These are phyloP conservation scores for Bedellia somnulentella DNA, from an alignment of 2,888 invertebrate genomes.

Conservation along the genomic window DNA sequence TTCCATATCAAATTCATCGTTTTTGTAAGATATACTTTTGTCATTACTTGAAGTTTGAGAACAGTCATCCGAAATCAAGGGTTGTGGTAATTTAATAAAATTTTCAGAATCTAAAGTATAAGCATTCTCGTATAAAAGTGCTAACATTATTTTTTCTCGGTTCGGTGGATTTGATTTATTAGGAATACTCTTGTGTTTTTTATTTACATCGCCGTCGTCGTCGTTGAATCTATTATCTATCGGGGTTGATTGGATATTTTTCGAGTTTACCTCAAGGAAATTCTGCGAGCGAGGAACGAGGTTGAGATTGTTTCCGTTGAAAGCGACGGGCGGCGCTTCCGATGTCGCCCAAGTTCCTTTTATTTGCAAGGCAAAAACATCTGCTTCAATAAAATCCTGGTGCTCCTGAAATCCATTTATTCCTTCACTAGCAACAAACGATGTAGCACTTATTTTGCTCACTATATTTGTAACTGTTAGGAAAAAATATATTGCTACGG, in stretches of 20 bases:
- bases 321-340: slow-evolving; percentile 33
- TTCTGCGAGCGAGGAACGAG: slow-evolving; percentile 20
- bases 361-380: slow-evolving; percentile 31
- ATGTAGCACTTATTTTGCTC: slow-evolving; percentile 19
- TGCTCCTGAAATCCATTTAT: slow-evolving; percentile 23
- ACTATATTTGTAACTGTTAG: slow-evolving; percentile 27
- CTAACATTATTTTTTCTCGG: too few relatives aligned
- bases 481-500: slow-evolving; percentile 22
- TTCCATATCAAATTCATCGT: slow-evolving; percentile 20
- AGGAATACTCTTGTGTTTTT: slow-evolving; percentile 18
- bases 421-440: slow-evolving; percentile 15
- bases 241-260: slow-evolving; percentile 43
- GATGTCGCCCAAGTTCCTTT: slow-evolving; percentile 32
- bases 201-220: slow-evolving; percentile 20
- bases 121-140: too few relatives aligned
- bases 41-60: slow-evolving; percentile 25
- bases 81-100: too few relatives aligned
- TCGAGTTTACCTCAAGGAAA: slow-evolving; percentile 19
- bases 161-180: slow-evolving; percentile 11
- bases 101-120: too few relatives aligned
- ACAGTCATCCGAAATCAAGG: slow-evolving; percentile 40
- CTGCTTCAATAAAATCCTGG: slow-evolving; percentile 15
- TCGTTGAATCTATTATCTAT: slow-evolving; percentile 26
- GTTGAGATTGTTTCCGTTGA: slow-evolving; percentile 49
- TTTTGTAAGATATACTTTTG: slow-evolving; percentile 16